Base-by-base conservation (phyloP, 1,140 invertebrate species). In the Bombus huntii region DNA sequence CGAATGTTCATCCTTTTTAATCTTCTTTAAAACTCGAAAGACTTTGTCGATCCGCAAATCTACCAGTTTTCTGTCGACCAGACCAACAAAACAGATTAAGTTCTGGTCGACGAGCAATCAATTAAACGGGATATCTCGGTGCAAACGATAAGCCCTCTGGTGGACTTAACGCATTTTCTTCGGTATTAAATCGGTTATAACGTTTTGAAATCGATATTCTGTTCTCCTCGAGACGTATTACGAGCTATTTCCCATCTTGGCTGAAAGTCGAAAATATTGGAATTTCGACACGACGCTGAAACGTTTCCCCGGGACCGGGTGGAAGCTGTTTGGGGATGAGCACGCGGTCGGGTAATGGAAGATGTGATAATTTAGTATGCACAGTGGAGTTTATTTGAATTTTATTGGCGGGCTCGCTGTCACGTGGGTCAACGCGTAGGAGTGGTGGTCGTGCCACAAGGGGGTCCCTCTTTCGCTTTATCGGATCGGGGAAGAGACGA, bases 311-410 rank as follows among this genome's bases (percentile, higher is more conserved):
- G 65, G 87, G 80, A 88, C 39, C 83, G 34, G 18, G 73, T 62
- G 68, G 53, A 85, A 70, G 86, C 80, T 87, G 89, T 88, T 90
- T 53, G 70, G 73, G 83, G 83, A 90, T 90, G 83, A 86, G 79
- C 86, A 86, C 77, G 78, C 83, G 92, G 91, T 90, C 92, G 92
- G 93, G 94, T 95, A 95, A 95, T 95, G 93, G 94, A 95, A 93
- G 92, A 94, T 94, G 94, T 95, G 94, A 94, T 95, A 95, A 95
- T 95, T 95, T 94, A 95, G 94, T 95, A 95, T 95, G 94, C 94
- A 94, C 92, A 93, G 92, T 89, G 91, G 93, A 95, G 94, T 95
- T 95, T 95, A 95, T 95, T 95, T 95, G 95, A 95, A 95, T 95
- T 95, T 95, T 95, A 95, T 95, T 94, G 94, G 93, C 91, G 93